Conservation (phyloP, 2,113 vertebrate species). For the Myotis yumanensis region DNA sequence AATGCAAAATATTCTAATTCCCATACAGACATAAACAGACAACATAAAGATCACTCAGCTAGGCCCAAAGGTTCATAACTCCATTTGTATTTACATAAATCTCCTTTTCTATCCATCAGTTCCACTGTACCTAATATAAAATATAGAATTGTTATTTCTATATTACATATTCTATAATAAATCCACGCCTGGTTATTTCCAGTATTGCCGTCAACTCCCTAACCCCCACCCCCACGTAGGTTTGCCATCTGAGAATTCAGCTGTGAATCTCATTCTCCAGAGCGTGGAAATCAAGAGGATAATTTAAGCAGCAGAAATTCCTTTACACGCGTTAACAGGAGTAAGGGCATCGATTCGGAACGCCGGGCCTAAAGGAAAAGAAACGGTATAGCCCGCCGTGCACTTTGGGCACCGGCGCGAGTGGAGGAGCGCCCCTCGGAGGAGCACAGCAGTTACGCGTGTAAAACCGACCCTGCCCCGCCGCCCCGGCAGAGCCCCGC, state of each 20-base stretch:
- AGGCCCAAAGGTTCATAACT: background rate
- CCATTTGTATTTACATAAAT: background rate
- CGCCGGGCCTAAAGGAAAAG: background rate
- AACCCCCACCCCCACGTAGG: no score
- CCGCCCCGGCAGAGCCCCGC: accelerated
- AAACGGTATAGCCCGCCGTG: accelerated
- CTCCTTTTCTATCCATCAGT: background rate
- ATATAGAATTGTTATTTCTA: no score
- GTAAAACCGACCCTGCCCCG: accelerated
- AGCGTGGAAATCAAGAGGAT: background rate
- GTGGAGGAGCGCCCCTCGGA: accelerated
- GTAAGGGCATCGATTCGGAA: background rate
- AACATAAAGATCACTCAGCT: background rate
- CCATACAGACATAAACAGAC: background rate
- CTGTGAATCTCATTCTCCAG: background rate
- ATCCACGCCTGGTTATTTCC: background rate
- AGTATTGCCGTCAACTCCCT: background rate
- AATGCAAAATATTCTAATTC: background rate
- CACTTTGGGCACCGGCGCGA: accelerated
- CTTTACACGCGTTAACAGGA: background rate
- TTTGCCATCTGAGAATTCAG: background rate
- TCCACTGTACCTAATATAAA: background rate
- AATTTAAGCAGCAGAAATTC: background rate
- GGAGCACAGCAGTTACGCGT: accelerated
- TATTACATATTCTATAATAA: background rate